Conservation (phyloP, 2,113 vertebrate species). For the Forbesichthys agassizii region DNA sequence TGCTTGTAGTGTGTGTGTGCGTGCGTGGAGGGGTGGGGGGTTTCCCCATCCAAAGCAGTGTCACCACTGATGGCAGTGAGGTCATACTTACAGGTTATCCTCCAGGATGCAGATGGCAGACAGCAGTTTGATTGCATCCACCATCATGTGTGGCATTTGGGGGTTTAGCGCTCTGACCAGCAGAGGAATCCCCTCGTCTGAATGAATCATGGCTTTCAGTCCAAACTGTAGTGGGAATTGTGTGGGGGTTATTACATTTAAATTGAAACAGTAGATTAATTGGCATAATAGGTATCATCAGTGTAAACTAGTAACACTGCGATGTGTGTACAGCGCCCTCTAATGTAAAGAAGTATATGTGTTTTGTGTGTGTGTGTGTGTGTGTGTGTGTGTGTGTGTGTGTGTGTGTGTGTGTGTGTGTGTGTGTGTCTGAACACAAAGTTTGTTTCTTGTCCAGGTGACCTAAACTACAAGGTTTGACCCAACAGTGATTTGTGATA, state of each 20-base stretch:
- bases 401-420: no score
- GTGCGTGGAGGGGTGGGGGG: no score
- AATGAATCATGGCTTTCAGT: slow-evolving; percentile 86
- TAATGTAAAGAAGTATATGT: slow-evolving; percentile 18
- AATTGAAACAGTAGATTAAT: neutral
- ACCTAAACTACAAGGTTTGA: no score
- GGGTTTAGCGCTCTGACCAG: slow-evolving; percentile 86
- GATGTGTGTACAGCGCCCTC: slow-evolving; percentile 6
- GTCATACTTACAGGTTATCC: slow-evolving; percentile 82
- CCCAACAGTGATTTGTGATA: no score
- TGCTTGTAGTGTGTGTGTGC: no score
- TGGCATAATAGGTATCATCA: neutral
- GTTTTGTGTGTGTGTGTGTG: no score
- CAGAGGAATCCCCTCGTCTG: slow-evolving; percentile 83
- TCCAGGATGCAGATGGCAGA: slow-evolving; percentile 90
- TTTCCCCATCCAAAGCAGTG: no score
- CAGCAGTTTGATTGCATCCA: slow-evolving; percentile 85
- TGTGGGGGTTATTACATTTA: neutral
- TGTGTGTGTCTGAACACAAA: no score
- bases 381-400: no score
- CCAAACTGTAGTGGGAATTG: slow-evolving; percentile 76
- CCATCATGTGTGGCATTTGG: slow-evolving; percentile 86
- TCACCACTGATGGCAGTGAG: no score
- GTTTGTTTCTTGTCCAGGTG: no score
- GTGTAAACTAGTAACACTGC: neutral